These are phyloP conservation scores for Poecilia latipinna DNA, from an alignment of 2,113 vertebrate genomes.

Conservation along the genomic window DNA sequence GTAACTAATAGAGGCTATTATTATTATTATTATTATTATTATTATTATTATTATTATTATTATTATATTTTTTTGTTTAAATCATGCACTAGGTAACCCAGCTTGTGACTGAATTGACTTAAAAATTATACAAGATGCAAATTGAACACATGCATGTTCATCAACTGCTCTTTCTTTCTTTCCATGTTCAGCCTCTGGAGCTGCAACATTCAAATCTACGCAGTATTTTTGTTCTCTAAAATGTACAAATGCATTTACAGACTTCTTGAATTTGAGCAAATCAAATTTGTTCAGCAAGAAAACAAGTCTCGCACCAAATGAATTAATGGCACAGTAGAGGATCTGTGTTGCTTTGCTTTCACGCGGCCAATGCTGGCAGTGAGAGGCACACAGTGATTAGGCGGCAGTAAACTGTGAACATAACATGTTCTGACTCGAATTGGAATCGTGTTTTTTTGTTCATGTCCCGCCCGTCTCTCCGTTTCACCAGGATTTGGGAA, in stretches of 20 bases:
- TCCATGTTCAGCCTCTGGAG: no score
- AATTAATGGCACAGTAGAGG: not conserved
- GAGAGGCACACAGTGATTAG: not conserved
- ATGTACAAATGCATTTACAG: no score
- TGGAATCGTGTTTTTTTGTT: not conserved
- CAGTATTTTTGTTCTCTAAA: not conserved
- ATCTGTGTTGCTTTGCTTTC: not conserved
- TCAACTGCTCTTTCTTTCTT: no score
- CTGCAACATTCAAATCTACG: not conserved
- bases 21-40: not conserved
- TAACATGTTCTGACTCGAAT: not conserved
- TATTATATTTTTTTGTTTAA: not conserved
- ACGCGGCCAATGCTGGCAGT: not conserved
- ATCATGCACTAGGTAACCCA: not conserved
- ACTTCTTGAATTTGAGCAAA: no score
- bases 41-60: not conserved
- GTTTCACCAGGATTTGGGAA: conserved; percentile 92
- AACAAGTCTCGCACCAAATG: not conserved
- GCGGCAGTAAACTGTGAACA: not conserved
- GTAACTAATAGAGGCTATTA: no score
- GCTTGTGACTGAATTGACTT: not conserved
- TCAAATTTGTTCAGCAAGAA: not conserved
- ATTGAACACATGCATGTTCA: no score
- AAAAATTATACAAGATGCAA: not conserved
- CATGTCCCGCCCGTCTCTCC: not conserved